Evolutionary conservation across 2,888 invertebrate genomes (phyloP).

Genomic region (Pharmacophagus antenor): DNA sequence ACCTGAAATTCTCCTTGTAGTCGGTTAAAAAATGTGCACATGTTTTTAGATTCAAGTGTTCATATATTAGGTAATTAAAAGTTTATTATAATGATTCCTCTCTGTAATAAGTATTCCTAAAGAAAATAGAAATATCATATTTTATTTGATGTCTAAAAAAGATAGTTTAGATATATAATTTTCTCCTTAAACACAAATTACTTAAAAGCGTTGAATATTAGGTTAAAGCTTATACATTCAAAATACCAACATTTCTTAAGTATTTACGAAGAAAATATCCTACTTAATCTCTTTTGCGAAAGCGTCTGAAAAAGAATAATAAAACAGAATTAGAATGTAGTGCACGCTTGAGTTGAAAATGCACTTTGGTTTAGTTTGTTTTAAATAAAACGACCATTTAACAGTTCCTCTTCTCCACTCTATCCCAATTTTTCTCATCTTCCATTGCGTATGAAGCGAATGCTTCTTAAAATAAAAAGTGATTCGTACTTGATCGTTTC

Average conservation of each 20-base stretch:
- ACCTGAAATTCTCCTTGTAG: no score
- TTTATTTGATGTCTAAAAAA: background rate
- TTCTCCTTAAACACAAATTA: background rate
- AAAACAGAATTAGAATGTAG: background rate
- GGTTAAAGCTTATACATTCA: background rate
- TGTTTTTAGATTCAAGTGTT: no score
- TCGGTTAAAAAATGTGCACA: no score
- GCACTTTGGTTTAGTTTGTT: background rate
- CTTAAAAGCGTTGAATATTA: background rate
- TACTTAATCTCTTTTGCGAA: background rate
- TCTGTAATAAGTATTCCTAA: no score
- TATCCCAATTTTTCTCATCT: background rate
- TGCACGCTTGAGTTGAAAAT: background rate
- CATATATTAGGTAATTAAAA: no score
- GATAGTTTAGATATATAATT: background rate
- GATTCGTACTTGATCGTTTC: background rate
- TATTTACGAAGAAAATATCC: background rate
- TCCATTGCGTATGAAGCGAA: background rate
- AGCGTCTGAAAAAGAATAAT: background rate
- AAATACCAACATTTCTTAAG: background rate
- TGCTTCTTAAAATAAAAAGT: background rate
- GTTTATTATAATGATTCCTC: no score
- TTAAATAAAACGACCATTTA: background rate
- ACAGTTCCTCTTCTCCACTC: background rate
- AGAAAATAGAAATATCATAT: no score